phyloP scores from a whole-genome alignment of 2,113 vertebrate genomes.

The Chamaetylas fuelleborni region DNA sequence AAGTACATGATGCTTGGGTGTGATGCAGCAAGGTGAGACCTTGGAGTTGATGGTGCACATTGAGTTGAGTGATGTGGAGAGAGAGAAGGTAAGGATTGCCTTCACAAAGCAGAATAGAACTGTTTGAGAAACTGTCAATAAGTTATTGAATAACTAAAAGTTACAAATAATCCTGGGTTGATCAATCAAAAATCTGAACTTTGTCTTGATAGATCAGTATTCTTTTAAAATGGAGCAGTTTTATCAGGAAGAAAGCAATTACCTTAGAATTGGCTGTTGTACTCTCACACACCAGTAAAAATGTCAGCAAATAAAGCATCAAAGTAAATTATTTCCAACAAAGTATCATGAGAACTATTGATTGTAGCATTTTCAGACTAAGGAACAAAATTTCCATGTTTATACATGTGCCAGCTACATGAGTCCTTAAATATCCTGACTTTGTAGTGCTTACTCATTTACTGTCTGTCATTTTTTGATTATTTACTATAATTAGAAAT shows the following conservation, averaged over 20 bases:
- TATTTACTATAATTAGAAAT: conserved; percentile 6
- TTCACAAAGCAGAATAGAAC: neutral
- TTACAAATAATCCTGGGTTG: neutral
- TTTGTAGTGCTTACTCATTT: neutral
- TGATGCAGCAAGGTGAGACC: neutral
- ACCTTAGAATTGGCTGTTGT: neutral
- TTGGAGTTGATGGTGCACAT: neutral
- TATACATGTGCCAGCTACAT: neutral
- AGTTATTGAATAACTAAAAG: neutral
- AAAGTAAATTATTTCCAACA: neutral
- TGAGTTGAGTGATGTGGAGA: neutral
- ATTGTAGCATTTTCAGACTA: neutral
- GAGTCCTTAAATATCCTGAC: neutral
- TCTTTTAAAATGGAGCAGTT: neutral
- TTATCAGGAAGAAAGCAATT: neutral
- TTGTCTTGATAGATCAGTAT: neutral
- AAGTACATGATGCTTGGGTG: neutral
- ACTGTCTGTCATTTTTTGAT: neutral
- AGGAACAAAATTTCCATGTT: neutral
- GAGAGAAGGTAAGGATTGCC: neutral
- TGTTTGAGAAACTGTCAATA: neutral
- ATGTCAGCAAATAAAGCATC: neutral
- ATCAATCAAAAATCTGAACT: neutral
- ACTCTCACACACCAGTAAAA: neutral
- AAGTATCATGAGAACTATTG: neutral